These are phyloP conservation scores for Tachina grossa DNA, from an alignment of 2,888 invertebrate species.

Conservation along the genomic window DNA sequence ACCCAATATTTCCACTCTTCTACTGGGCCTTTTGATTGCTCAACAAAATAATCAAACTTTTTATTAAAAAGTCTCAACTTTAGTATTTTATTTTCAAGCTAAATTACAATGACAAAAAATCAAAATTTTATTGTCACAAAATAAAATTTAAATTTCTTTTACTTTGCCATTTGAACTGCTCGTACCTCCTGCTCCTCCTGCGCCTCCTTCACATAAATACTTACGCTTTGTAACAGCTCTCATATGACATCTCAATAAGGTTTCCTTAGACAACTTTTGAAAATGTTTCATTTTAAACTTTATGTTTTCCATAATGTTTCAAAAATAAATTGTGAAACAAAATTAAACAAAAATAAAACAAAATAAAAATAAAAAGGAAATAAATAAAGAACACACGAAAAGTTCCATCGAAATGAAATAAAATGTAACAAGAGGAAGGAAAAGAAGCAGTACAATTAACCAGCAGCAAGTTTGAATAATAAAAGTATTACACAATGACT, in stretches of 20 bases:
- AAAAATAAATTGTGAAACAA: constrained; percentile 39
- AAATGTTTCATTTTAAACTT: constrained; percentile 67
- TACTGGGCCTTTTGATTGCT: too few relatives aligned
- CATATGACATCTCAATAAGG: constrained; percentile 63
- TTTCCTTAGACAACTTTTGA: constrained; percentile 60
- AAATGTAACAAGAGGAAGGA: constrained; percentile 27
- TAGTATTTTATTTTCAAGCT: too few relatives aligned
- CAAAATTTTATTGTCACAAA: neutral
- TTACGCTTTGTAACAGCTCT: constrained; percentile 39
- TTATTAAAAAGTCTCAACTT: too few relatives aligned
- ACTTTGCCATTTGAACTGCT: neutral
- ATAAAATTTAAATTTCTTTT: constrained; percentile 11
- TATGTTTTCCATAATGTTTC: constrained; percentile 36
- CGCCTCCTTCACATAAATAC: constrained; percentile 20
- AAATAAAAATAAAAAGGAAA: too few relatives aligned
- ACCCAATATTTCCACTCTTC: too few relatives aligned
- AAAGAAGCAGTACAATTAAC: constrained; percentile 18
- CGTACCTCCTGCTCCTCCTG: neutral
- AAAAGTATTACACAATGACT: constrained; percentile 63
- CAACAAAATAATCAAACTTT: too few relatives aligned
- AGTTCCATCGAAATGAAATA: constrained; percentile 51
- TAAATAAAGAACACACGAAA: constrained; percentile 27
- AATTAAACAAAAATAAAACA: neutral
- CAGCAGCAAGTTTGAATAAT: constrained; percentile 51
- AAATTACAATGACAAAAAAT: neutral